These are phyloP conservation scores for Lophius piscatorius DNA, from an alignment of 2,113 vertebrate genomes.

Conservation along the genomic window DNA sequence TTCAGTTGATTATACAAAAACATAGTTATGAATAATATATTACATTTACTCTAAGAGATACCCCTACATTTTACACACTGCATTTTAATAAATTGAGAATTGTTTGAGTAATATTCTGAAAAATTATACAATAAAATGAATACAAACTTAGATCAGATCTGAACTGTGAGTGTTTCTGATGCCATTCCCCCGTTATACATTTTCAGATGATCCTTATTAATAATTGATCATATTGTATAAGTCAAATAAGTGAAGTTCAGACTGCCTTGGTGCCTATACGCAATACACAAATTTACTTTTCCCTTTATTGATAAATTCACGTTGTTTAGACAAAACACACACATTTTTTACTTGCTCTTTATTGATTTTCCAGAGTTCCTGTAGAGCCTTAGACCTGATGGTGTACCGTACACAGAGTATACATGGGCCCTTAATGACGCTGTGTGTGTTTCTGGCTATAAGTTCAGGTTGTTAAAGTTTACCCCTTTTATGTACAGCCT, in stretches of 20 bases:
- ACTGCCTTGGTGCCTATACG: background rate
- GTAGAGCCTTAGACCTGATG: constrained; percentile 31
- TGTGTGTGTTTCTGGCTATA: constrained; percentile 62
- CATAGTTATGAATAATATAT: too few species aligned
- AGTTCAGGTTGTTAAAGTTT: constrained; percentile 75
- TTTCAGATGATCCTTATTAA: background rate
- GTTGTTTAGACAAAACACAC: background rate
- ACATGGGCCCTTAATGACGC: constrained; percentile 61
- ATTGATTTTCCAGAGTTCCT: constrained; percentile 2
- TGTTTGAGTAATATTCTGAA: too few species aligned
- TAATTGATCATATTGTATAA: background rate
- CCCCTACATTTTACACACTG: too few species aligned
- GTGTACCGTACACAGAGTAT: constrained; percentile 17
- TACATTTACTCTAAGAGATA: too few species aligned
- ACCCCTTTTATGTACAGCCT: constrained; percentile 75
- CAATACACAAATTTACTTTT: background rate
- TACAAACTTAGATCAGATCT: too few species aligned
- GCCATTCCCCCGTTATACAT: background rate
- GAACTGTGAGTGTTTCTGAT: too few species aligned
- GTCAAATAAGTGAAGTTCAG: background rate
- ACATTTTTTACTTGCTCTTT: background rate
- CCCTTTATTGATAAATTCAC: background rate
- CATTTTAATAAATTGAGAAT: too few species aligned
- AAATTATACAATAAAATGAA: too few species aligned
- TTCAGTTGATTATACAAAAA: too few species aligned